These are phyloP conservation scores for Pluvianellus socialis DNA, from an alignment of 2,113 vertebrate species.

Conservation along the genomic window DNA sequence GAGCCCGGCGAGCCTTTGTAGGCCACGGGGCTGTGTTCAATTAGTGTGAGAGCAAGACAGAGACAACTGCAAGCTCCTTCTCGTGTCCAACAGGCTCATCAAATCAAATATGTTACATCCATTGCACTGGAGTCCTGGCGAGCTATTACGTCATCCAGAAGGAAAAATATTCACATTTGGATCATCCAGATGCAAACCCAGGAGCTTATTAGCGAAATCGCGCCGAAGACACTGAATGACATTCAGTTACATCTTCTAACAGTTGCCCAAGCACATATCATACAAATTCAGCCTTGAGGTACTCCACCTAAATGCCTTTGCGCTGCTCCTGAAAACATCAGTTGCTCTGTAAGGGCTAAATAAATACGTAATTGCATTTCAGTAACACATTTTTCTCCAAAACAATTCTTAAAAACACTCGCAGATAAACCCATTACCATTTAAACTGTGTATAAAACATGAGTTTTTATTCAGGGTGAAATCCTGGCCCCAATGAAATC, in stretches of 20 bases:
- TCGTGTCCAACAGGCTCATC: slow-evolving; percentile 25
- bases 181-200: slow-evolving; percentile 40
- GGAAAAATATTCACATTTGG: slow-evolving; percentile 52
- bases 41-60: neutral
- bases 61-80: neutral
- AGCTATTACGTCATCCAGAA: slow-evolving; percentile 40
- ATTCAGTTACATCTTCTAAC: neutral
- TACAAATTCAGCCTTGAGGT: neutral
- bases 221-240: neutral
- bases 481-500: slow-evolving; percentile 55
- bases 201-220: neutral
- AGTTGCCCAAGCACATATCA: neutral
- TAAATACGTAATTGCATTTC: neutral
- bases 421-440: slow-evolving; percentile 26
- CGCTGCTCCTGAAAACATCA: neutral
- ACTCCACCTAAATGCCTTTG: neutral
- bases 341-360: neutral
- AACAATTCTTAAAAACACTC: neutral
- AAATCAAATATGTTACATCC: slow-evolving; percentile 46
- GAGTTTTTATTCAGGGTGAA: slow-evolving; percentile 65
- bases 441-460: slow-evolving; percentile 17
- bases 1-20: neutral
- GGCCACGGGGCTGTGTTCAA: neutral
- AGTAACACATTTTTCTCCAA: neutral
- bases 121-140: slow-evolving; percentile 26